Base-by-base conservation (phyloP, 1,140 invertebrate genomes). In the Drosophila jambulina region DNA sequence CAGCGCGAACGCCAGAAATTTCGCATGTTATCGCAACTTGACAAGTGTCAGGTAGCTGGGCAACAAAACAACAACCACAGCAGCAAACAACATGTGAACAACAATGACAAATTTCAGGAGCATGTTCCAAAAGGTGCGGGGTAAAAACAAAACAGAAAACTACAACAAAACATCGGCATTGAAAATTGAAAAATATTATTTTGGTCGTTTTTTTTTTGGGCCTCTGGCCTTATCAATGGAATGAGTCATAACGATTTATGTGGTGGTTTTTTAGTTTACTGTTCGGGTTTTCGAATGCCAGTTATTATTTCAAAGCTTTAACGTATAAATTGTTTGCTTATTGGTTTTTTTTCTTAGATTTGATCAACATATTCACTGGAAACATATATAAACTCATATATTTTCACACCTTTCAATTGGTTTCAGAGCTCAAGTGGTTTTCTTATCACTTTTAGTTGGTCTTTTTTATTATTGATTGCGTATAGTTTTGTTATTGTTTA, bases 11-110 rank as follows among this genome's bases (percentile, higher is more conserved):
- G 63, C 59, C 77, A 84, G 78, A 88, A 70, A 88, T 84, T 84
- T 88, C 85, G 85, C 85, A 88, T 85, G 85, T 88, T 88, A 90
- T 88, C 85, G 85, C 80, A 67, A 61, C 53, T 65, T 87, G 83
- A 83, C 83, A 87, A 87, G 84, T 88, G 80, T 78, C 84, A 87
- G 64, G 76, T 79, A 83, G 61, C 63, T 60, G 43, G 38, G 68
- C 69, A 58, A 59, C 49, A 71, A 59, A 67, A 67, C 21, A 48
- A 32, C 61, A 60, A 56, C 57, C 17, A 32, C n/a, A 42, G 53
- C 25, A 62, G 38, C 38, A 32, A 46, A 71, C 21, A 76, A 57
- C 75, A 64, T 53, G 46, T 70, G 67, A 70, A 70, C 54, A 57
- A 49, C 51, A 80, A 56, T 67, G 78, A 78, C 82, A 82, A 76